Base-by-base conservation (phyloP, 92 coral and sea anemone genomes). In the Porites evermanni region DNA sequence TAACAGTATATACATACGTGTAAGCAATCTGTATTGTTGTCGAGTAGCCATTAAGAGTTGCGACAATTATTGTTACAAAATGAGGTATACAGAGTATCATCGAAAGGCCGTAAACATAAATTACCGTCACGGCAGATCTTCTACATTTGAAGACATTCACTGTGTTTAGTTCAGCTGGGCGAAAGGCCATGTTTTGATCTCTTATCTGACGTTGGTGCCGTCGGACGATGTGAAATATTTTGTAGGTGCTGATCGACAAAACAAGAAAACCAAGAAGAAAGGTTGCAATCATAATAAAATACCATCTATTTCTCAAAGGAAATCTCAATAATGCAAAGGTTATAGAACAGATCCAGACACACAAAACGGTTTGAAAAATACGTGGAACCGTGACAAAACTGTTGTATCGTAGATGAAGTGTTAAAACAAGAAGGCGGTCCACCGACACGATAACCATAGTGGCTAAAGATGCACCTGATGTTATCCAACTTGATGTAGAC, bases 341-440 rank as follows among this genome's bases (percentile, higher is more conserved):
- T 70, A 32, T 80, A 7, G 87, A 32, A 51, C 18, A 26, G 12
- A 87, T 54, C 90, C 90, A 87, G 12, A 69, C 58, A 13, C 58
- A 2, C 3, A 52, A 21, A 20, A 80, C 80, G 32, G 75, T 26
- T 20, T 29, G 26, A 29, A 56, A n/a, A 3, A 87, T 87, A 26
- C 87, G 26, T n/a, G 38, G 44, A 68, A 70, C 56, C 3, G 90
- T 87, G 19, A 80, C 87, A 17, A 87, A 18, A 17, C 58, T 58
- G 87, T 24, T 47, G 80, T 87, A 87, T 17, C 90, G 75, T 20
- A 87, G 32, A 60, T 87, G 90, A 10, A 80, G 72, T 17, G 52
- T 84, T 26, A 87, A 23, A 5, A 75, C 90, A 19, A 87, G 90
- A 11, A 70, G 84, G 6, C 81, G 90, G 59, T 87, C 90, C 7